Base-by-base conservation (phyloP, 2,113 vertebrate genomes). In the Pelecanoides urinatrix region DNA sequence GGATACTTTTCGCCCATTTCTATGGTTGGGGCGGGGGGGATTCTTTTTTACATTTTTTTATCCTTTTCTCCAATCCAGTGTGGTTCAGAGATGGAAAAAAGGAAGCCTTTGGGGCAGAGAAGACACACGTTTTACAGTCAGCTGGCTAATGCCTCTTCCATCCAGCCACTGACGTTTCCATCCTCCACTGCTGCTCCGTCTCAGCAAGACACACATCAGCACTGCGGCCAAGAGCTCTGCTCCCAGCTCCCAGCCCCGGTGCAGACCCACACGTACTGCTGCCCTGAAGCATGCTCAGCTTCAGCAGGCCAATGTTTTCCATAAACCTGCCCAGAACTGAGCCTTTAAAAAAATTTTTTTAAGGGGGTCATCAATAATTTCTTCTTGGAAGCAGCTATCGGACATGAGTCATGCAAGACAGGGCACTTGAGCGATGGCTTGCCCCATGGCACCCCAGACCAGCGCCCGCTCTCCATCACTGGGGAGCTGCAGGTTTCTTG, bases 331-430 rank as follows among this genome's bases (percentile, higher is more conserved):
- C 38, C 38, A 91, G 27, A 88, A 70, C 18, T 3, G 20, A 77
- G 36, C 4, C 32, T 66, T 74, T 79, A 14, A 36, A 15, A 5
- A 3, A 10, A 21, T 49, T 25, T 49, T 80, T 63, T 45, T 50
- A 32, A 44, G 15, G 10, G 8, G 7, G 12, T 25, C 56, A 81
- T 78, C 52, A 36, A 50, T 34, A 5, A 23, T 61, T 89, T 72
- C 16, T 67, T 80, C 27, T 53, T 13, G 1, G 32, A 50, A 32
- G 16, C 44, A 72, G 62, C 32, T 0, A 0, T 20, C 26, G 2
- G 3, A 61, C 44, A 13, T 0, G 1, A 30, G 38, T 30, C 32
- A 26, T 19, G 47, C 40, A 52, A 74, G 26, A 50, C 38, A 30
- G 8, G 16, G 16, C 0, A 0, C 42, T 42, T 36, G 16, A 40